These are phyloP conservation scores for Carassius gibelio DNA, from an alignment of 2,113 vertebrate genomes.

Conservation along the genomic window DNA sequence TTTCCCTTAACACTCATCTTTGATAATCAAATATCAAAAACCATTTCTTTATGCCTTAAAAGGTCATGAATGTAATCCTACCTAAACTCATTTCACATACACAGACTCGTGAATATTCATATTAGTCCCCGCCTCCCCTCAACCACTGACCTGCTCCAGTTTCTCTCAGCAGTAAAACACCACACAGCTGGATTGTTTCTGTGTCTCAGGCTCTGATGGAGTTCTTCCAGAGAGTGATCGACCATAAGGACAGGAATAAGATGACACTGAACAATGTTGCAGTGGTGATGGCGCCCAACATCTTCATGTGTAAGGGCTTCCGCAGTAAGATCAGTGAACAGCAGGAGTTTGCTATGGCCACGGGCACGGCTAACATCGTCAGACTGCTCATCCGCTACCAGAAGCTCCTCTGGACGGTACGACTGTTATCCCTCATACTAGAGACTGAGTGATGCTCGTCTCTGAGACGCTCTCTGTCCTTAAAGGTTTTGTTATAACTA, in stretches of 20 bases:
- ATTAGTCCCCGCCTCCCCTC: too few relatives aligned
- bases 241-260: conserved; percentile 89
- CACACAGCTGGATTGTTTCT: neutral
- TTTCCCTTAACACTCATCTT: neutral
- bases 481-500: too few relatives aligned
- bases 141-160: too few relatives aligned
- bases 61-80: too few relatives aligned
- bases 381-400: conserved; percentile 90
- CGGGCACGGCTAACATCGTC: conserved; percentile 86
- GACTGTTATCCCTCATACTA: conserved; percentile 24
- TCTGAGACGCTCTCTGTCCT: too few relatives aligned
- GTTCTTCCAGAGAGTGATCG: conserved; percentile 91
- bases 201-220: conserved; percentile 85
- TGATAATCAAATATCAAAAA: neutral
- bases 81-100: too few relatives aligned
- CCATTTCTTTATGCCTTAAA: too few relatives aligned
- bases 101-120: too few relatives aligned
- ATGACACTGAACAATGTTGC: conserved; percentile 95
- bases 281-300: conserved; percentile 97
- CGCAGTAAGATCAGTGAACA: conserved; percentile 83
- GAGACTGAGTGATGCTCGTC: too few relatives aligned
- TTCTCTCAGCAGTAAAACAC: too few relatives aligned
- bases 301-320: conserved; percentile 89
- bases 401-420: conserved; percentile 92
- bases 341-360: conserved; percentile 87